Conservation (phyloP, 2,797 vertebrate genomes). For the Propithecus deckenii region DNA sequence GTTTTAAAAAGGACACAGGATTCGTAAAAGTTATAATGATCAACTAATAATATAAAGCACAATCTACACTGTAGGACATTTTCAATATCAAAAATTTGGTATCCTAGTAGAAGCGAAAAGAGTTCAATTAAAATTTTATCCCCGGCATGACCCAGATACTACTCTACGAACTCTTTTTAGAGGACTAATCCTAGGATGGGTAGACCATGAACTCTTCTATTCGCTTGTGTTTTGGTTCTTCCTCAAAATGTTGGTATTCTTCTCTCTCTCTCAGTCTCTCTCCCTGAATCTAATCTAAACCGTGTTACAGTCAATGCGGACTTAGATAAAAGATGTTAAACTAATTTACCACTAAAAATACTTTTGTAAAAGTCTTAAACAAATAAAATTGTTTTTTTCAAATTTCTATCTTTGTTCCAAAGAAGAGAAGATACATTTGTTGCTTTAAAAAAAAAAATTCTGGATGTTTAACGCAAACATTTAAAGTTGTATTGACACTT, state of each 20-base stretch:
- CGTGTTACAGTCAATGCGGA: no score
- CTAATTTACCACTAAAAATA: neutral
- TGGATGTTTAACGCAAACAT: neutral
- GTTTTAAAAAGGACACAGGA: neutral
- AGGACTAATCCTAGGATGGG: neutral
- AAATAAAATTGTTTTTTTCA: neutral
- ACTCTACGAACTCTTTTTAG: conserved; percentile 49
- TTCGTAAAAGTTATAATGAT: conserved; percentile 5
- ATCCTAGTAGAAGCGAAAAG: conserved; percentile 38
- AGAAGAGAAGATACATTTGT: neutral
- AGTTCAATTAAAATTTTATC: conserved; percentile 68
- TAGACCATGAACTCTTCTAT: conserved; percentile 2
- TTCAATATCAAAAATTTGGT: neutral
- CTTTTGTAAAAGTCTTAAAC: conserved; percentile 6
- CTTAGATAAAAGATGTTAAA: no score
- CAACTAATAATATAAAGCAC: conserved; percentile 17
- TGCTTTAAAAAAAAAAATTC: neutral
- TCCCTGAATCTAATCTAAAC: neutral
- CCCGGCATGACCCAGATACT: conserved; percentile 56
- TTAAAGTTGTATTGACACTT: neutral
- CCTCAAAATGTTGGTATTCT: neutral
- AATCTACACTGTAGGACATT: neutral
- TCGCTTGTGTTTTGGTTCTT: neutral
- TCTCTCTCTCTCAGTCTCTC: neutral
- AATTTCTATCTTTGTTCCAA: neutral